Evolutionary conservation across 2,797 vertebrate genomes (phyloP).

Genomic region (Macroramphosus scolopax): DNA sequence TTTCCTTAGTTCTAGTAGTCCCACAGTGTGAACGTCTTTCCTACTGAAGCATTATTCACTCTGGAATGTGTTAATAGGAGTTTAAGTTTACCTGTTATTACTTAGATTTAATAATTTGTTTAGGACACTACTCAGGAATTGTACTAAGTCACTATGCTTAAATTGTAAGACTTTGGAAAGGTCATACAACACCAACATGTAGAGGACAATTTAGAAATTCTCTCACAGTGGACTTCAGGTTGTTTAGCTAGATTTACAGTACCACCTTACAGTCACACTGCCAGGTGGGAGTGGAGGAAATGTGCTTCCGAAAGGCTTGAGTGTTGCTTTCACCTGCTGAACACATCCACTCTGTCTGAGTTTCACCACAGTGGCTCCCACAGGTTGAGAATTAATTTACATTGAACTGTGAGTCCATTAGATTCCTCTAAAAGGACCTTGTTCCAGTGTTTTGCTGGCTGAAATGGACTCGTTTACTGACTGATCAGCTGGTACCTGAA

Average conservation of each 20-base stretch:
- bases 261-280: no score
- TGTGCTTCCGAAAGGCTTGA: conserved; percentile 23
- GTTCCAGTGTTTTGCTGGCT: conserved; percentile 28
- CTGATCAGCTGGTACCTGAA: conserved; percentile 1
- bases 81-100: no score
- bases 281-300: conserved; percentile 17
- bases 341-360: conserved; percentile 24
- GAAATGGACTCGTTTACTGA: conserved; percentile 22
- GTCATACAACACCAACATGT: neutral
- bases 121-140: no score
- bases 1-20: no score
- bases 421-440: conserved; percentile 12
- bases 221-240: neutral
- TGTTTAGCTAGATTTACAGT: conserved; percentile 7
- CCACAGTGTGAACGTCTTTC: no score
- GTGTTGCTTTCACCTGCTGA: conserved; percentile 53
- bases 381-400: conserved; percentile 7
- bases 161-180: neutral
- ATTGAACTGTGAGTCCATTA: conserved; percentile 12
- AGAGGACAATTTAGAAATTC: conserved; percentile 8
- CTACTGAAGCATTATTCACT: no score
- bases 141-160: no score
- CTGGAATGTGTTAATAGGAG: no score
- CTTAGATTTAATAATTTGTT: no score
- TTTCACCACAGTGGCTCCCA: conserved; percentile 6